Base-by-base conservation (phyloP, 2,888 invertebrate genomes). In the Cinara cedri region DNA sequence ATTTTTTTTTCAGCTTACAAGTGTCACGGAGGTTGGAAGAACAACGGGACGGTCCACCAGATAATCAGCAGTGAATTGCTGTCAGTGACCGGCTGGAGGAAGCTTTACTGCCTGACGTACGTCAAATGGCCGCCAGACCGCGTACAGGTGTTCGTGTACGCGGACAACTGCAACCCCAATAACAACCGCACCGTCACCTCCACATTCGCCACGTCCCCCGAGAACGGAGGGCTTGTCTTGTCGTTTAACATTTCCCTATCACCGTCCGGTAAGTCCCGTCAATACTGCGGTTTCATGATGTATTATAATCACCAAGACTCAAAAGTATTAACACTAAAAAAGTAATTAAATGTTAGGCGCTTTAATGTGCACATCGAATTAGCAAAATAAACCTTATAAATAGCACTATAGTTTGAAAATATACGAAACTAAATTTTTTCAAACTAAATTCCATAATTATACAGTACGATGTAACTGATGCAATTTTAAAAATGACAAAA, bases 21-120 rank as follows among this genome's bases (percentile, higher is more conserved):
- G 57, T 95, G 95, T 86, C 94, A 95, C 86, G 95, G 95, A 70
- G 90, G 92, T 63, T 95, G 95, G 95, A 91, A 92, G 84, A 95
- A 95, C 86, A 92, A 92, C 85, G 51, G 55, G 1, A 81, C 81
- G 76, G 92, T 92, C 85, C 95, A 92, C 86, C 91, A 95, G 83
- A 94, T 95, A 85, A 91, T 92, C 80, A 92, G 93, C 72, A 78
- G 78, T 14, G 60, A 78, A 3, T 34, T 49, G 34, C 78, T 42
- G 42, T 34, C 78, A 11, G 60, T 60, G n/a, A 68, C 60, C 24
- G 78, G 78, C 49, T 78, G 78, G 78, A 57, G 60, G 60, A 78
- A 70, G 60, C 57, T 78, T 19, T 78, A 78, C 51, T 78, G 78
- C 8, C 34, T 78, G 24, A 26, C 78, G 60, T 78, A 78, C 78